These are phyloP conservation scores for Lapara coniferarum DNA, from an alignment of 2,888 invertebrate genomes.

Conservation along the genomic window DNA sequence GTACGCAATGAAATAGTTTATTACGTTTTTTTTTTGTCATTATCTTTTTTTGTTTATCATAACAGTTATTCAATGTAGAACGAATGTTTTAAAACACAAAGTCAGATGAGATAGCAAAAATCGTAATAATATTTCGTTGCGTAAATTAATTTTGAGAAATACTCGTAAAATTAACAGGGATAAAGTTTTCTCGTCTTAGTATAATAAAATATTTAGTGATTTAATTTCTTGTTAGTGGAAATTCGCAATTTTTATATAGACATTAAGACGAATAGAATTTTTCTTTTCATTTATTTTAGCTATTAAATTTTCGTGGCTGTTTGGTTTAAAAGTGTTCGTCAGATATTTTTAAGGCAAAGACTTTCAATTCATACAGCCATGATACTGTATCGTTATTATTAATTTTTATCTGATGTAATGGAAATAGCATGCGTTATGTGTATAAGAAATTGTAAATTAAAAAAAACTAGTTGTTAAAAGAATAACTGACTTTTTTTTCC, in stretches of 20 bases:
- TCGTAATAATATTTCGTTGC: too few relatives aligned
- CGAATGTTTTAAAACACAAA: too few relatives aligned
- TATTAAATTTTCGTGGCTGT: not conserved
- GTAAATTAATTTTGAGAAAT: not conserved
- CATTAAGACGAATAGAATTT: constrained; percentile 9
- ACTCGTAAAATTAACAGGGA: not conserved
- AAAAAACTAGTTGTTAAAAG: constrained; percentile 13
- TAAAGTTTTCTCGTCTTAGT: not conserved
- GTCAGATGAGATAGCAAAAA: too few relatives aligned
- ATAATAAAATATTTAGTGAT: not conserved
- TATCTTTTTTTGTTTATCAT: too few relatives aligned
- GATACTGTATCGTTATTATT: constrained; percentile 1
- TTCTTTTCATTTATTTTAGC: constrained; percentile 9
- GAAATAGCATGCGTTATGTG: constrained; percentile 8
- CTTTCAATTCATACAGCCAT: not conserved
- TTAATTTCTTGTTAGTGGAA: not conserved
- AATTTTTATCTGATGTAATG: constrained; percentile 3
- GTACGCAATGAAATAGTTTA: too few relatives aligned
- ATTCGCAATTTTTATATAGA: constrained; percentile 13
- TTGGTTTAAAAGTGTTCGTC: not conserved
- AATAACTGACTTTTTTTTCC: not conserved
- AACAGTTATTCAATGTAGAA: too few relatives aligned
- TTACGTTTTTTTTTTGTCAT: too few relatives aligned
- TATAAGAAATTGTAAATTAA: constrained; percentile 12
- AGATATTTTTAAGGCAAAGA: not conserved